Evolutionary conservation across 2,113 vertebrate genomes (phyloP).

Genomic region (Microcebus jonahi): DNA sequence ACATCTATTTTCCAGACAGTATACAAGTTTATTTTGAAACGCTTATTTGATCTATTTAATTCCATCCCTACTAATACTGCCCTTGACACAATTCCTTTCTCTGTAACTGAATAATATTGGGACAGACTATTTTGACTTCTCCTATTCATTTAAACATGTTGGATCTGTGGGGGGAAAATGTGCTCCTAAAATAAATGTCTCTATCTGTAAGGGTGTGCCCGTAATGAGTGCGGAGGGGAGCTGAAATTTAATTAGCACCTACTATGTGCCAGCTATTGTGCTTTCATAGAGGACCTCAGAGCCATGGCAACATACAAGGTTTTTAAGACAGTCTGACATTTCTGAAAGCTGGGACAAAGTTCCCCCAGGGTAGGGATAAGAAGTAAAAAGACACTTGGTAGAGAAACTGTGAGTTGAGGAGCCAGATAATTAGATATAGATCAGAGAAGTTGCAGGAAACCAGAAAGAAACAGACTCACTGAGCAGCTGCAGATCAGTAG

Average conservation of each 20-base stretch:
- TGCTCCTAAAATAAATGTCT: not conserved
- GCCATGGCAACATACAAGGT: not conserved
- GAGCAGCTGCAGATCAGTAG: not conserved
- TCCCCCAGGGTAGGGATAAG: not conserved
- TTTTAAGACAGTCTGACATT: not conserved
- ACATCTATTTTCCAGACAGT: not conserved
- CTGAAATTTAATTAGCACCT: not conserved
- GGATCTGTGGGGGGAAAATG: not conserved
- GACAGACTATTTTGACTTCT: constrained; percentile 34
- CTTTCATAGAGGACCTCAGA: not conserved
- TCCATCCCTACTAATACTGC: not conserved
- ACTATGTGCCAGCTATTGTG: not conserved
- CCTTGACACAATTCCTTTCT: constrained; percentile 16
- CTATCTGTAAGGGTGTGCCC: not conserved
- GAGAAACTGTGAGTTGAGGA: not conserved
- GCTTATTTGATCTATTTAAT: not conserved
- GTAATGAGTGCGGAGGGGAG: not conserved
- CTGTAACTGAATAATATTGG: not conserved
- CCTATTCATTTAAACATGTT: not conserved
- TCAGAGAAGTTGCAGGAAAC: constrained; percentile 7
- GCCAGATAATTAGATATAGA: constrained; percentile 34
- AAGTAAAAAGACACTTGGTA: not conserved
- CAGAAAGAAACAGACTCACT: not conserved
- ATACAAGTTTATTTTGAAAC: not conserved
- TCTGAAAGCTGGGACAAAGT: not conserved